phyloP scores from a whole-genome alignment of 2,888 invertebrate genomes.

The Acanthosepion lycidas region DNA sequence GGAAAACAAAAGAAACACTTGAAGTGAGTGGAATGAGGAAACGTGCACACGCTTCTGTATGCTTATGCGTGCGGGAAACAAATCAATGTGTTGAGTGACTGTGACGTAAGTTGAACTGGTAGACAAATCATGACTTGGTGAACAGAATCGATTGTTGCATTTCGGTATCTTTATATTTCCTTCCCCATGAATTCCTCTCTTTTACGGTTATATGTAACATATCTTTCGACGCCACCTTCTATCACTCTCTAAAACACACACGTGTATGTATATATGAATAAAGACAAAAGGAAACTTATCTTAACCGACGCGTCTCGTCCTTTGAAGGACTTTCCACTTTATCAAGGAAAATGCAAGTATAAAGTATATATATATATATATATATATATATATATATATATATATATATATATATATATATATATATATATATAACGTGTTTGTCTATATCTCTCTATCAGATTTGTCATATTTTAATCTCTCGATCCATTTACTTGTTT shows the following conservation, averaged over 20 bases:
- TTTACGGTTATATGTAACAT: not conserved
- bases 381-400: too few species aligned
- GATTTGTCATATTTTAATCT: not conserved
- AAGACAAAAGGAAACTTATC: too few species aligned
- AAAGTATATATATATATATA: too few species aligned
- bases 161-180: not conserved
- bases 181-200: not conserved
- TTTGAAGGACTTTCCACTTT: too few species aligned
- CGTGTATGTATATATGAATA: too few species aligned
- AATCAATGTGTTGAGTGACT: slow-evolving; percentile 4
- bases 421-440: too few species aligned
- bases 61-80: not conserved
- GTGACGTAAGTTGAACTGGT: not conserved
- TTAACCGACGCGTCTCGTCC: too few species aligned
- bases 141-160: not conserved
- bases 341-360: too few species aligned
- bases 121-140: slow-evolving; percentile 5
- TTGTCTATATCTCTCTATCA: not conserved
- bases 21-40: not conserved
- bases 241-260: not conserved
- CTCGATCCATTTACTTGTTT: not conserved
- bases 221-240: not conserved
- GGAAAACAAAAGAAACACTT: not conserved
- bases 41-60: not conserved
- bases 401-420: too few species aligned